Evolutionary conservation across 2,888 invertebrate genomes (phyloP), one percentile per base, ranked within the genome.

Genomic region (Spilosoma lubricipeda): DNA sequence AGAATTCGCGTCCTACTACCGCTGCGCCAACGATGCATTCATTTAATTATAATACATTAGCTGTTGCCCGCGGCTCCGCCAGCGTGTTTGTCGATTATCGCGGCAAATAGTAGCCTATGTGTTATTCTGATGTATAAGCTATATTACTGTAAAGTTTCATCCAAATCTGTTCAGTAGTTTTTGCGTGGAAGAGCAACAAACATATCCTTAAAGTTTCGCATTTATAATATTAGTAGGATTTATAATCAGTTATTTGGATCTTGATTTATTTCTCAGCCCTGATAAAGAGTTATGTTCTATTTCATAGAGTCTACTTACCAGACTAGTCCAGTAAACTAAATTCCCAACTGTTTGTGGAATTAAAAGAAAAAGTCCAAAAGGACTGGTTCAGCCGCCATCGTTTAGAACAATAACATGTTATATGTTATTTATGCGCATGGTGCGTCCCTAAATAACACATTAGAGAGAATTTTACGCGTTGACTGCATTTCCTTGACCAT

Each of bases 401-500:
- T 78, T 84, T 78, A 81, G 82, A 77, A 77, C 78, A 81, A 76
- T 76, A 77, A 76, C 81, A 81, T 80, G 78, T 78, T 72, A 79
- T 81, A 75, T 70, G 71, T 77, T 74, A 81, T 81, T 86, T 85
- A 83, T 76, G 77, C 79, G 76, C 68, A 73, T 74, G 27, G 56
- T 73, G 71, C 77, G 77, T 85, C 82, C 76, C 76, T 82, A 84
- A 86, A 83, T 86, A 84, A 83, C 83, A 85, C 83, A 85, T 85
- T 83, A 85, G 81, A 80, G 69, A 42, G 70, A 86, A 89, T 90
- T 91, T 90, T 88, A 91, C 89, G 89, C 88, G 82, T 79, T 76
- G 76, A 67, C 77, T 77, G 84, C 87, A 82, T 90, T 92, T 91
- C 91, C 91, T 90, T 86, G 85, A 80, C 82, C 85, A 87, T 90